A percentile compares a stretch with the other conserved stretches of the same genome.
phyloP scores from a whole-genome alignment of 2,797 vertebrate species.

The Platyrinchus mystaceus region DNA sequence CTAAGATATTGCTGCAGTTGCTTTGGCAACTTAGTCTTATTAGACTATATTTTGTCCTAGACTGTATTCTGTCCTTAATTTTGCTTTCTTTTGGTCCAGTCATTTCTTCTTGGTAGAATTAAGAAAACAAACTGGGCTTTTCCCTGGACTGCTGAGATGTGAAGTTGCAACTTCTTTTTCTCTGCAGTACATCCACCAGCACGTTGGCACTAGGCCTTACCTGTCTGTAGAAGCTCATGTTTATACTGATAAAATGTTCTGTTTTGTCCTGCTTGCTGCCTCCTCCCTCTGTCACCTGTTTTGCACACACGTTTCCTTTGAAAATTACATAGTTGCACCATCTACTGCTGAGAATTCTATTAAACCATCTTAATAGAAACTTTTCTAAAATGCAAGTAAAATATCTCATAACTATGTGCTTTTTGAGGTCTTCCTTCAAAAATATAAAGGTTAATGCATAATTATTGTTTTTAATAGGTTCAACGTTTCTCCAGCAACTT shows the following conservation, averaged over 20 bases:
- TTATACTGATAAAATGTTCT: background rate
- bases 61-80: background rate
- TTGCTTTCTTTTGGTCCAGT: background rate
- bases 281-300: background rate
- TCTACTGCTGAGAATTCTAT: background rate
- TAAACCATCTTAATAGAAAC: background rate
- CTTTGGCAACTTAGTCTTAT: background rate
- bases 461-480: conserved; percentile 62
- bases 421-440: background rate
- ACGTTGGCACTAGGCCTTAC: rapidly evolving
- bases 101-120: background rate
- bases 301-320: background rate
- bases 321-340: background rate
- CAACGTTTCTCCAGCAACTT: conserved; percentile 73
- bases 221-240: background rate
- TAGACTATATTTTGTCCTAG: background rate
- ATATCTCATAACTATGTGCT: background rate
- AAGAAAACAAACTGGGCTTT: background rate
- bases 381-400: background rate
- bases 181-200: background rate
- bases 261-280: background rate
- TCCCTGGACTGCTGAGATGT: background rate
- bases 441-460: background rate
- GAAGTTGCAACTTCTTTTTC: background rate
- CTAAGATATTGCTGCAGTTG: background rate